A percentile compares a stretch with the other conserved stretches of the same genome.
These are phyloP conservation scores for Branchellion lobata DNA, from an alignment of 2,888 invertebrate genomes.

Conservation along the genomic window DNA sequence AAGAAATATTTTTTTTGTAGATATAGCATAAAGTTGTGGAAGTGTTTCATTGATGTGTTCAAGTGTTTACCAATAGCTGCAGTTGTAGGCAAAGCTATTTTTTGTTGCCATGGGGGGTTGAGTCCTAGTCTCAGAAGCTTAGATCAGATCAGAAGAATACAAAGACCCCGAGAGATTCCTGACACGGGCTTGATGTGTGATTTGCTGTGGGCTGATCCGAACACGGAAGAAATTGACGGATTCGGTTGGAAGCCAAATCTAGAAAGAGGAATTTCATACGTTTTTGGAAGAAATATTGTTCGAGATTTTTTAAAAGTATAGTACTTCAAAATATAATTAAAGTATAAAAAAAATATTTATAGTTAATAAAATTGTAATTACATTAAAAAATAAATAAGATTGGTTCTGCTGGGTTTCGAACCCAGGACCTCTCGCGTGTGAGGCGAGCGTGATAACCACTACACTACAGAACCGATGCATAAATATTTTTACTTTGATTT, in stretches of 20 bases:
- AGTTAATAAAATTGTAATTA: not conserved
- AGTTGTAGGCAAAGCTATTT: slow-evolving; percentile 65
- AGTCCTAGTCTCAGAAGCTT: slow-evolving; percentile 65
- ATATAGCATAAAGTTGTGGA: slow-evolving; percentile 43
- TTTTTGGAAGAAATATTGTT: slow-evolving; percentile 33
- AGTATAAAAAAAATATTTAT: not conserved
- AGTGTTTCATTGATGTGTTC: slow-evolving; percentile 41
- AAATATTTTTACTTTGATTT: too few relatives aligned
- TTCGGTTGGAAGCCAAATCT: slow-evolving; percentile 19
- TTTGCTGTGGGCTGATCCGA: slow-evolving; percentile 62
- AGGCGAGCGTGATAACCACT: slow-evolving; percentile 89
- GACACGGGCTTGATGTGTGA: slow-evolving; percentile 63
- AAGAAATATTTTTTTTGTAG: slow-evolving; percentile 3
- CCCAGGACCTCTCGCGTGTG: slow-evolving; percentile 88
- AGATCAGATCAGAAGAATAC: slow-evolving; percentile 61
- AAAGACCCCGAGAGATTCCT: slow-evolving; percentile 61
- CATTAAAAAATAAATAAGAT: not conserved
- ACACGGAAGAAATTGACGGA: not conserved
- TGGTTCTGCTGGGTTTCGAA: slow-evolving; percentile 86
- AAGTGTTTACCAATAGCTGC: slow-evolving; percentile 57
- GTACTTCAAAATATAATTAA: not conserved
- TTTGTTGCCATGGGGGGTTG: slow-evolving; percentile 67
- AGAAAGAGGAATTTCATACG: slow-evolving; percentile 34
- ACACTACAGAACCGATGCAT: slow-evolving; percentile 68
- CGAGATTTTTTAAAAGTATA: slow-evolving; percentile 32